A percentile compares a stretch with the other conserved stretches of the same genome.
Evolutionary conservation across 2,113 vertebrate species (phyloP).

Genomic region (Regulus satrapa): DNA sequence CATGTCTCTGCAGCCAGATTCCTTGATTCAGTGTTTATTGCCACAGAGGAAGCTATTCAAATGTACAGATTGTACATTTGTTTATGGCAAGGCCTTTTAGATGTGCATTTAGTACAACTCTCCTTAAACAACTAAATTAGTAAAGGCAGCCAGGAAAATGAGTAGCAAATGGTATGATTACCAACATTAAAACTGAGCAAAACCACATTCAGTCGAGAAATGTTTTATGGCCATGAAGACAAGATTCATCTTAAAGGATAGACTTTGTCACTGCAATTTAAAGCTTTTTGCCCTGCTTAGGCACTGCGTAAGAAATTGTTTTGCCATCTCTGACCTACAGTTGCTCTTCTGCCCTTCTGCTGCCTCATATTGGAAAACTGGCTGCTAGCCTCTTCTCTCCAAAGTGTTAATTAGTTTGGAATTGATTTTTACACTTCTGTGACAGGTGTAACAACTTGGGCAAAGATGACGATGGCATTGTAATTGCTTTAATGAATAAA

Average conservation of each 20-base stretch:
- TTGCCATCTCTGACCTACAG: neutral
- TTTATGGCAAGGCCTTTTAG: neutral
- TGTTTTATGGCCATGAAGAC: neutral
- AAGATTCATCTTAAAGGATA: neutral
- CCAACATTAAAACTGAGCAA: neutral
- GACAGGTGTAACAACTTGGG: neutral
- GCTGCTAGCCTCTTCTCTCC: neutral
- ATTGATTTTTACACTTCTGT: conserved; percentile 5
- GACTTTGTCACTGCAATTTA: neutral
- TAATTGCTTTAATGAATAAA: neutral
- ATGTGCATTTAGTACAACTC: neutral
- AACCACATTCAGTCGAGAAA: neutral
- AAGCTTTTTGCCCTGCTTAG: neutral
- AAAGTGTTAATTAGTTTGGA: conserved; percentile 21
- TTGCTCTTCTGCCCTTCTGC: neutral
- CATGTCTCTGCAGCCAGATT: neutral
- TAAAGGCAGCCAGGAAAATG: neutral
- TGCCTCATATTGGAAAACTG: neutral
- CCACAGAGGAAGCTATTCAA: neutral
- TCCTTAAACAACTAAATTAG: conserved; percentile 11
- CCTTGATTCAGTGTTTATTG: neutral
- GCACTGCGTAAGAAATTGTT: neutral
- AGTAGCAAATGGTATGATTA: neutral
- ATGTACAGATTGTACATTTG: neutral
- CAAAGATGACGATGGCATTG: neutral